phyloP scores from a whole-genome alignment of 2,888 invertebrate species.

The Brachypterus glaber region DNA sequence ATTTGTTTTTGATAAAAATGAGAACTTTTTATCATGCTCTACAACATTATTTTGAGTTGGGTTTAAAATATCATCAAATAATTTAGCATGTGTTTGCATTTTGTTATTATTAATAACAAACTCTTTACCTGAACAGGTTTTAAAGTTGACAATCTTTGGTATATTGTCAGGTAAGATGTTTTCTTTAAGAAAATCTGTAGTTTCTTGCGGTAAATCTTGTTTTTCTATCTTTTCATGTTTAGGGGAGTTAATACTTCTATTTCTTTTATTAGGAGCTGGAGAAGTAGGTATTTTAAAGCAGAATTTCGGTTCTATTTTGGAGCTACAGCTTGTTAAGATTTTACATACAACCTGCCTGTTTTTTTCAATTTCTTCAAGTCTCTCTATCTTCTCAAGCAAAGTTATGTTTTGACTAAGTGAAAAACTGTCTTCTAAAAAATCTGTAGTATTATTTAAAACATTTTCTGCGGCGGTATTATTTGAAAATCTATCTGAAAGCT shows the following conservation, averaged over 20 bases:
- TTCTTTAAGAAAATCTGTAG: conserved; percentile 16
- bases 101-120: conserved; percentile 27
- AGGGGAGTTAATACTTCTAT: conserved; percentile 6
- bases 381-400: conserved; percentile 19
- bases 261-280: conserved; percentile 13
- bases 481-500: no score
- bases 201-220: conserved; percentile 15
- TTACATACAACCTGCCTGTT: conserved; percentile 14
- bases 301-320: conserved; percentile 15
- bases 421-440: conserved; percentile 14
- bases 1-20: conserved; percentile 18
- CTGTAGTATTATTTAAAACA: no score
- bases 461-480: no score
- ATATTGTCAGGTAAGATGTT: no score
- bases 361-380: conserved; percentile 22
- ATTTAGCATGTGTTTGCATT: conserved; percentile 31
- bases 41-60: conserved; percentile 13
- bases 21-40: conserved; percentile 20
- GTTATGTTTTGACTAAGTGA: conserved; percentile 11
- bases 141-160: no score
- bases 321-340: conserved; percentile 7
- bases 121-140: conserved; percentile 37
- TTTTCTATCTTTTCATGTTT: conserved; percentile 5
- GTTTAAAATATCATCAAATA: conserved; percentile 33
- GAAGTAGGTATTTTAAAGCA: conserved; percentile 24